These are phyloP conservation scores for Plecturocebus donacophilus DNA, from an alignment of 2,113 vertebrate genomes.

Conservation along the genomic window DNA sequence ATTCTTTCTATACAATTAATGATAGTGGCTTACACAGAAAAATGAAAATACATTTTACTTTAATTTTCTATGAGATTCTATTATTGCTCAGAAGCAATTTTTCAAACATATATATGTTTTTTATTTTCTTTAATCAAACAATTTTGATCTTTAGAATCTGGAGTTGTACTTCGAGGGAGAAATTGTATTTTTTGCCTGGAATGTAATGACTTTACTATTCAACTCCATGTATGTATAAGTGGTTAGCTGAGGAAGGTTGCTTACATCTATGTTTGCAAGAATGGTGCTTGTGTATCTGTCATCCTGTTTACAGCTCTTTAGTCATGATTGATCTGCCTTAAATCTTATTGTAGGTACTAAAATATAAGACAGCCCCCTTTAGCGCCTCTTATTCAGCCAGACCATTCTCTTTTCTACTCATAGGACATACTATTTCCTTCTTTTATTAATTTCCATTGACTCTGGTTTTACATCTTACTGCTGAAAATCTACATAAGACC, in stretches of 20 bases:
- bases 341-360: not conserved
- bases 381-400: not conserved
- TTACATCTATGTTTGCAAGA: not conserved
- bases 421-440: not conserved
- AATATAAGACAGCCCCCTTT: not conserved
- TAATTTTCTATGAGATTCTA: not conserved
- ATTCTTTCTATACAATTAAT: not conserved
- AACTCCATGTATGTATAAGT: not conserved
- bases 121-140: not conserved
- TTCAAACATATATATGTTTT: not conserved
- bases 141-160: not conserved
- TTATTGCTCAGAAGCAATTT: not conserved
- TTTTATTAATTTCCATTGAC: not conserved
- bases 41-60: not conserved
- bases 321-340: not conserved
- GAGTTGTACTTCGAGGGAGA: not conserved
- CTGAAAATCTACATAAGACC: not conserved
- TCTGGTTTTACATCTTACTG: not conserved
- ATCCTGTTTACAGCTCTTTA: not conserved
- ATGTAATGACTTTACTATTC: not conserved
- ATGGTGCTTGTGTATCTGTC: not conserved
- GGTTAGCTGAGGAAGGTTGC: not conserved
- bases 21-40: not conserved
- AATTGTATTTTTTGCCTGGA: not conserved
- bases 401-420: not conserved